A percentile compares a stretch with the other conserved stretches of the same genome.
phyloP scores from a whole-genome alignment of 1,140 invertebrate species.

The Aradophagus sp. region DNA sequence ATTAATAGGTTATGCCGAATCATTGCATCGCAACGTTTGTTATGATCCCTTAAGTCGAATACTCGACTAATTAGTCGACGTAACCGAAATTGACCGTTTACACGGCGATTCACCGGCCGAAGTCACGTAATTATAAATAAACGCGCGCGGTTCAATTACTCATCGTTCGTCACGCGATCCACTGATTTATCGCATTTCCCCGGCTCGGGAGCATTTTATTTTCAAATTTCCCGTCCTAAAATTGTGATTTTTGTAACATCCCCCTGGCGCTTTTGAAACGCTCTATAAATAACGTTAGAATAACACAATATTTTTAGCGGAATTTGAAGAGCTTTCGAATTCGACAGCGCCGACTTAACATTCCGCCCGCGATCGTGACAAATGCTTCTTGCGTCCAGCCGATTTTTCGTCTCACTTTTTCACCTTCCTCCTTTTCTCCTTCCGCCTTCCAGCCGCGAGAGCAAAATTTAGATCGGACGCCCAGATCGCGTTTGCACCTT shows the following conservation, averaged over 20 bases:
- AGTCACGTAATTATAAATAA: no score
- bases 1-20: conserved; percentile 54
- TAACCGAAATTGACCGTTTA: conserved; percentile 5
- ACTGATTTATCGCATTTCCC: background rate
- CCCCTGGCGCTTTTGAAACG: background rate
- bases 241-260: conserved; percentile 14
- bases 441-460: no score
- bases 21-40: conserved; percentile 19
- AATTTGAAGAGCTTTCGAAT: conserved; percentile 13
- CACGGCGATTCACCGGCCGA: background rate
- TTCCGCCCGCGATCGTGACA: no score
- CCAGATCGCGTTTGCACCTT: no score
- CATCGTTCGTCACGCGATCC: conserved; percentile 3
- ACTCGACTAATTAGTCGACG: conserved; percentile 15
- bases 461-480: no score
- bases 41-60: conserved; percentile 25
- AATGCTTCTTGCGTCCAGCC: no score
- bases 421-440: no score
- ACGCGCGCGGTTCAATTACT: conserved; percentile 1
- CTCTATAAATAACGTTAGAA: conserved; percentile 23
- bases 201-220: background rate
- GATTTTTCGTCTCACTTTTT: no score
- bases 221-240: conserved; percentile 9
- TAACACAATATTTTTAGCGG: conserved; percentile 22
- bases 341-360: background rate